These are phyloP conservation scores for Falco berigora DNA, from an alignment of 2,797 vertebrate genomes.

Conservation along the genomic window DNA sequence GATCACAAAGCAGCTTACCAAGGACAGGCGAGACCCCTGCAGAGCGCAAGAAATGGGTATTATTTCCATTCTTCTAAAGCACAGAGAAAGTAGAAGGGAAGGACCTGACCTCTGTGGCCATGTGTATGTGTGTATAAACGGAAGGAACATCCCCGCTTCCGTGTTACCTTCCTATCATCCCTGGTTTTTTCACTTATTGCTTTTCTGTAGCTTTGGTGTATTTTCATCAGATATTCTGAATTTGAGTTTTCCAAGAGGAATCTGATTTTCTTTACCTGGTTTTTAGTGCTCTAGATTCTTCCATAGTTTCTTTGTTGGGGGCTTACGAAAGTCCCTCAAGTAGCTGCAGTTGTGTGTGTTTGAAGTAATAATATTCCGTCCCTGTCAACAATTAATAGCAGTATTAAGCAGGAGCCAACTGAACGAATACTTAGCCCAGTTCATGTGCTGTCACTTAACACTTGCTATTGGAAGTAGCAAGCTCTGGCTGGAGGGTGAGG, in stretches of 20 bases:
- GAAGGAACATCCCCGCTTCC: not conserved
- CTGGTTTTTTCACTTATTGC: not conserved
- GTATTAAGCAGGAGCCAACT: not conserved
- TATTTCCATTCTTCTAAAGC: not conserved
- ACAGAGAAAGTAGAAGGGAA: not conserved
- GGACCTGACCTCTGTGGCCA: not conserved
- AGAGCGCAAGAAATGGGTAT: not conserved
- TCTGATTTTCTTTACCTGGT: not conserved
- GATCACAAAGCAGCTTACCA: not conserved
- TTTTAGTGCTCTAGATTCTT: not conserved
- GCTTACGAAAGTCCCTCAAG: not conserved
- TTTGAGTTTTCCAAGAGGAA: not conserved
- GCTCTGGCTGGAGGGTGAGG: not conserved
- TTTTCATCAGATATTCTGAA: not conserved
- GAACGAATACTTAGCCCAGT: not conserved
- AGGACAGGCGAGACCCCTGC: not conserved
- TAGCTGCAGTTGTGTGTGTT: not conserved
- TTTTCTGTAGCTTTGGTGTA: not conserved
- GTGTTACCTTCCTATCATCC: not conserved
- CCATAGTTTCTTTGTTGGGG: not conserved
- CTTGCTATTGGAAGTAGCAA: not conserved
- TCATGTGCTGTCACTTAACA: not conserved
- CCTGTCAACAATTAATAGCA: not conserved
- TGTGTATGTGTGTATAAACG: not conserved
- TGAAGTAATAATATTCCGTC: not conserved